Evolutionary conservation across 2,797 vertebrate species (phyloP).

Genomic region (Hafferia zeledoni): DNA sequence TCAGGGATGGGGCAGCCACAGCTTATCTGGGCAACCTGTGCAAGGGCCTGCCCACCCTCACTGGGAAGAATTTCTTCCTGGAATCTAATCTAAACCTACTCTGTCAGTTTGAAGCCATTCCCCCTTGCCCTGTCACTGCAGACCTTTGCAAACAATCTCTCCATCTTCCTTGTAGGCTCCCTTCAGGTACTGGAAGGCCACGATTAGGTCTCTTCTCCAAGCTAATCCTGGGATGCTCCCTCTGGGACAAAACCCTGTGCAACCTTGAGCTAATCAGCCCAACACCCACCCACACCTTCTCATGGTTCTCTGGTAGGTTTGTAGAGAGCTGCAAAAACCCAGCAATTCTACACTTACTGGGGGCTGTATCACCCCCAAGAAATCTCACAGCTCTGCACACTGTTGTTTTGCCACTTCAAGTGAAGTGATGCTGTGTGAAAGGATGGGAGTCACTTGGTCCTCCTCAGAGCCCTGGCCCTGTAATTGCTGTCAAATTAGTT

Average conservation of each 20-base stretch:
- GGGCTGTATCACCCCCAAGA: neutral
- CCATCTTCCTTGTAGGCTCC: neutral
- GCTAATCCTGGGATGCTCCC: neutral
- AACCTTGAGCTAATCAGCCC: neutral
- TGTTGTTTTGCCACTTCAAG: neutral
- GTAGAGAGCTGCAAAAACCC: neutral
- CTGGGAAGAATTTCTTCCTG: neutral
- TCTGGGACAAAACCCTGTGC: neutral
- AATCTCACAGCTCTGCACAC: neutral
- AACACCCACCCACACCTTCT: neutral
- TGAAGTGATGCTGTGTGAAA: neutral
- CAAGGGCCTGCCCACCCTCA: neutral
- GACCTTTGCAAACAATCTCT: neutral
- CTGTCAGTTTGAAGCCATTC: neutral
- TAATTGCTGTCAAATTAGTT: constrained; percentile 35
- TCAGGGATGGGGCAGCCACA: neutral
- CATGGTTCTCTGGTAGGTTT: neutral
- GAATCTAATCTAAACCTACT: neutral
- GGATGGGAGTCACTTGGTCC: neutral
- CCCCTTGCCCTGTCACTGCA: neutral
- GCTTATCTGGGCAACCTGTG: neutral
- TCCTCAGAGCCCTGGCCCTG: neutral
- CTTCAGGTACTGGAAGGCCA: neutral
- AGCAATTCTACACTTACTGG: neutral
- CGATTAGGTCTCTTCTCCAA: neutral